These are phyloP conservation scores for Choristoneura rosaceana DNA, from an alignment of 2,888 invertebrate species.

Conservation along the genomic window DNA sequence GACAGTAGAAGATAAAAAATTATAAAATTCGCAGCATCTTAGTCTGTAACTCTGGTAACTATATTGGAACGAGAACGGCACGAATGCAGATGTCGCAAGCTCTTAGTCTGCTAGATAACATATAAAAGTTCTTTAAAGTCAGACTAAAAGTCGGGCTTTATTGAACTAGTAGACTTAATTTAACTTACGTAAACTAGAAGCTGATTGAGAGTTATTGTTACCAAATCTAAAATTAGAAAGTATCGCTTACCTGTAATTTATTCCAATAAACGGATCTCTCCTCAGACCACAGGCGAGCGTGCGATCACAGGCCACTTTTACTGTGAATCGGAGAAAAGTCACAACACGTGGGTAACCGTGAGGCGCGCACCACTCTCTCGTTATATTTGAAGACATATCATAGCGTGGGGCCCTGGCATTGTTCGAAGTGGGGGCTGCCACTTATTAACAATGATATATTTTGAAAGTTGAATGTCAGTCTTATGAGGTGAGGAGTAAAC, in stretches of 20 bases:
- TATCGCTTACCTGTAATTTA: conserved; percentile 39
- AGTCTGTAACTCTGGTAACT: no score
- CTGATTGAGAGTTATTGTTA: background rate
- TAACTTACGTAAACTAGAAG: background rate
- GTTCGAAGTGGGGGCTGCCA: conserved; percentile 30
- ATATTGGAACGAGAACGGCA: no score
- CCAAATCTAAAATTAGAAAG: conserved; percentile 32
- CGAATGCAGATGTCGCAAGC: no score
- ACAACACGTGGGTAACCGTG: conserved; percentile 32
- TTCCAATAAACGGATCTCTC: conserved; percentile 37
- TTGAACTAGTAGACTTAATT: background rate
- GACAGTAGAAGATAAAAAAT: no score
- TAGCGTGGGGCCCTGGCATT: conserved; percentile 38
- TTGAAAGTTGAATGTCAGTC: conserved; percentile 35
- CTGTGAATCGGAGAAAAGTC: conserved; percentile 34
- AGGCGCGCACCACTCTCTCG: conserved; percentile 38
- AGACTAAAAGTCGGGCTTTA: no score
- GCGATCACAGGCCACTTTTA: conserved; percentile 40
- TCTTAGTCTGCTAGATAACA: no score
- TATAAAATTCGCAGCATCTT: no score
- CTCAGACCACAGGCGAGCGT: conserved; percentile 29
- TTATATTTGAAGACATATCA: conserved; percentile 40
- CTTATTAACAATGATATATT: conserved; percentile 32
- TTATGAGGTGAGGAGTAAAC: conserved; percentile 15
- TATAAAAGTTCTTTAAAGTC: no score